These are phyloP conservation scores for Teleiodes luculella DNA, from an alignment of 2,888 invertebrate species.

Conservation along the genomic window DNA sequence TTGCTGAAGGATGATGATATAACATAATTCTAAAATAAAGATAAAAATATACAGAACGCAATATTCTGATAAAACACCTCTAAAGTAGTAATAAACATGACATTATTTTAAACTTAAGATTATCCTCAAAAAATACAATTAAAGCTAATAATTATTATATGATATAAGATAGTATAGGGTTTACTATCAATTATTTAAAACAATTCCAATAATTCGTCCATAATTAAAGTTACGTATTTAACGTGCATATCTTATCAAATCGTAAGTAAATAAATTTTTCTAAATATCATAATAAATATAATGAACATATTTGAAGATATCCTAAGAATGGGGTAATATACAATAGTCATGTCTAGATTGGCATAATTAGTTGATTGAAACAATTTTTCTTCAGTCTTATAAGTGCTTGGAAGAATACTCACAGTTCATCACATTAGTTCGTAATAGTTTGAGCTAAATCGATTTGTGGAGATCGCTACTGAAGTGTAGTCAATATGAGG, in stretches of 20 bases:
- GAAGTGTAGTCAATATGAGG: not conserved
- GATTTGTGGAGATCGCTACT: conserved; percentile 19
- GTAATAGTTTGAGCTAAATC: conserved; percentile 42
- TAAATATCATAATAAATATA: conserved; percentile 36
- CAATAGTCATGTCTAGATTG: conserved; percentile 21
- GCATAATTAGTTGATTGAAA: conserved; percentile 25
- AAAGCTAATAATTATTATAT: not conserved
- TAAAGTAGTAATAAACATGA: not conserved
- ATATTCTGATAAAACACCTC: not conserved
- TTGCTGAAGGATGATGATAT: not conserved
- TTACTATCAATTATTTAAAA: not conserved
- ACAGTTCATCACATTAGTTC: conserved; percentile 43
- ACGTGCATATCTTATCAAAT: not conserved
- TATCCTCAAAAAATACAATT: not conserved
- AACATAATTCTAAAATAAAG: no score
- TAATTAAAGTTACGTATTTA: not conserved
- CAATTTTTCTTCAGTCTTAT: conserved; percentile 52
- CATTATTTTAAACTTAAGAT: not conserved
- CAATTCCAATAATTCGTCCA: not conserved
- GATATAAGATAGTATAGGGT: not conserved
- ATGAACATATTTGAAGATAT: no score
- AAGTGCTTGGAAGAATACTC: conserved; percentile 37
- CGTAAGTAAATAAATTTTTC: conserved; percentile 23
- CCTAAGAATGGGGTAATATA: conserved; percentile 18
- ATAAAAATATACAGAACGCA: no score